phyloP scores from a whole-genome alignment of 1,140 invertebrate species.

The Subanguina moxae region DNA sequence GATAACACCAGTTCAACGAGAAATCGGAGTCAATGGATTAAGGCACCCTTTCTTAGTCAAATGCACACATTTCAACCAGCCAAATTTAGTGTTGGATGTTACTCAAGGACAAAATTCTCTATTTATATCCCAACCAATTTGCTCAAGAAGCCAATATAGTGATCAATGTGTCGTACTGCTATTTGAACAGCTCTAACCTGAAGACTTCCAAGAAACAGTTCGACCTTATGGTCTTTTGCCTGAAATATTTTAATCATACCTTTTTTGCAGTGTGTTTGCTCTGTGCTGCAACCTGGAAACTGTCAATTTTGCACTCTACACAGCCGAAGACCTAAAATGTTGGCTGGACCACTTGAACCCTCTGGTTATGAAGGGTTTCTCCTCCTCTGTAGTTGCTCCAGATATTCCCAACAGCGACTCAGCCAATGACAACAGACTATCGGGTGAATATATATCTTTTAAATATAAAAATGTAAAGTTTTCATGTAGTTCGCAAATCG shows the following conservation, averaged over 20 bases:
- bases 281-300: constrained; percentile 21
- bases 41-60: background rate
- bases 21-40: constrained; percentile 27
- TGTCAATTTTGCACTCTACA: constrained; percentile 25
- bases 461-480: too few species aligned
- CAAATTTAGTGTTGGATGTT: constrained; percentile 22
- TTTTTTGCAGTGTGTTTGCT: constrained; percentile 22
- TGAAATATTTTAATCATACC: background rate
- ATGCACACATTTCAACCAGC: background rate
- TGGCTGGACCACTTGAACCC: constrained; percentile 8
- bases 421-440: background rate
- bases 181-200: constrained; percentile 15
- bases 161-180: constrained; percentile 18
- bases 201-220: constrained; percentile 34
- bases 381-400: background rate
- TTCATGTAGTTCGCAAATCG: background rate
- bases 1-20: constrained; percentile 14
- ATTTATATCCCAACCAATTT: constrained; percentile 17
- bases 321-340: constrained; percentile 22
- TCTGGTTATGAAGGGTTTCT: background rate
- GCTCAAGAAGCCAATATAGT: constrained; percentile 29
- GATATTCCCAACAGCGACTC: background rate
- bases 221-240: constrained; percentile 11
- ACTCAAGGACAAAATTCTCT: constrained; percentile 15
- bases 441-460: background rate